Percentiles rank a stretch among this genome's conserved stretches.
Evolutionary conservation across 2,113 vertebrate species (phyloP).

Genomic region (Poeciliopsis prolifica): DNA sequence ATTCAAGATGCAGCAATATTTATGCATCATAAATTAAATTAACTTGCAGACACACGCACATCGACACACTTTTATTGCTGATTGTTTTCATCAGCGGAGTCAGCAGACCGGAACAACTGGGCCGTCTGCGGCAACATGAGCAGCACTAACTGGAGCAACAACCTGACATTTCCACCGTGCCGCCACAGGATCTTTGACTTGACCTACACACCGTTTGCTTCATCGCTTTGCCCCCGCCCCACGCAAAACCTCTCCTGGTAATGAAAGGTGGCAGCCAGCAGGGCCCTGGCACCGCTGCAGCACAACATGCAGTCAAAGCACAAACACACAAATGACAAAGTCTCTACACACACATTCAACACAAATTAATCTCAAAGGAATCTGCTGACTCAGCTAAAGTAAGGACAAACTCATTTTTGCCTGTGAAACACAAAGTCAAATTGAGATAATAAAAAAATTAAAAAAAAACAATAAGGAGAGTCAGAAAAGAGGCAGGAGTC

Average conservation of each 20-base stretch:
- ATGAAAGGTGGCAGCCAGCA: conserved; percentile 47
- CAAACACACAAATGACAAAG: conserved; percentile 29
- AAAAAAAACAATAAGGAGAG: background rate
- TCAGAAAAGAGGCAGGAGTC: conserved; percentile 1
- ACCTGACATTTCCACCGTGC: conserved; percentile 65
- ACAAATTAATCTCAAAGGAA: conserved; percentile 17
- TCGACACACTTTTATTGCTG: conserved; percentile 2
- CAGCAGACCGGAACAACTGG: conserved; percentile 60
- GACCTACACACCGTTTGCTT: conserved; percentile 39
- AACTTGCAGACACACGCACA: conserved; percentile 13
- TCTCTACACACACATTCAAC: conserved; percentile 17
- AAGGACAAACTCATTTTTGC: conserved; percentile 20
- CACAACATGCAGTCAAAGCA: conserved; percentile 30
- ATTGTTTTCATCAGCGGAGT: conserved; percentile 60
- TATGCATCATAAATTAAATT: conserved; percentile 9
- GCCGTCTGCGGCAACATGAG: conserved; percentile 29
- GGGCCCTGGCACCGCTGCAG: conserved; percentile 34
- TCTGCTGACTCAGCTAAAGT: background rate
- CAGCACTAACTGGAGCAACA: conserved; percentile 41
- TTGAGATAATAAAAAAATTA: background rate
- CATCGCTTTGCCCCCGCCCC: background rate
- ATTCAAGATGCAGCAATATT: conserved; percentile 6
- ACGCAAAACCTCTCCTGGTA: conserved; percentile 27
- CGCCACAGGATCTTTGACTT: conserved; percentile 51
- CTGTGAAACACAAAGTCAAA: conserved; percentile 27